Evolutionary conservation across 2,113 vertebrate genomes (phyloP), one percentile per base, ranked within the genome.

Genomic region (Passer montanus): DNA sequence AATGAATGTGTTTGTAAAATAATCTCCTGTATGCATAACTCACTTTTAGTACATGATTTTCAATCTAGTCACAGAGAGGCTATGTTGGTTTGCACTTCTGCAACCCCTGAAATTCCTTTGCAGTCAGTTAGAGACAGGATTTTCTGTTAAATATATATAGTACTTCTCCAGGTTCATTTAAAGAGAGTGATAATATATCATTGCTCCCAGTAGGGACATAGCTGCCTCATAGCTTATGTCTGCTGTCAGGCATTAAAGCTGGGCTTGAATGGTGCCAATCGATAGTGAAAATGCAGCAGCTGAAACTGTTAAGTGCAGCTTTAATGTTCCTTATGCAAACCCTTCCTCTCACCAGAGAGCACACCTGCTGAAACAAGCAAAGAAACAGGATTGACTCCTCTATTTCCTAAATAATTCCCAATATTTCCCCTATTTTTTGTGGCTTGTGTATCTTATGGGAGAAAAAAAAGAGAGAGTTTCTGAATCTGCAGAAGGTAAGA

Each of bases 221-320:
- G 68, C 67, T 93, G 75, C 50, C 70, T 96, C 85, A 47, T 64
- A 76, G 59, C 37, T 93, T 64, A 43, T 50, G 44, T 59, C 84
- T 95, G 85, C 94, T 90, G 92, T 77, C 87, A 88, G 43, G 59
- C 86, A 83, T 88, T 93, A 86, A 55, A 88, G 50, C 82, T 59
- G 72, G 75, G 75, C 76, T 83, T 90, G 92, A 93, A 86, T 2
- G 26, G 91, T 74, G 68, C 70, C 56, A 70, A 91, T 95, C 79
- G 28, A 85, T 93, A 92, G 84, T 10, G 60, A 82, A 95, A 90
- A 59, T 35, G 63, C 89, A 74, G 72, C 3, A 4, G 27, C 60
- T 86, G 84, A 67, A 87, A 50, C 78, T 79, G 58, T 24, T 26
- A 84, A 95, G 87, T 80, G 93, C 79, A 53, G 90, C 64, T 64